These are phyloP conservation scores for Ophioninae sp. DNA, from an alignment of 2,888 invertebrate species.

Conservation along the genomic window DNA sequence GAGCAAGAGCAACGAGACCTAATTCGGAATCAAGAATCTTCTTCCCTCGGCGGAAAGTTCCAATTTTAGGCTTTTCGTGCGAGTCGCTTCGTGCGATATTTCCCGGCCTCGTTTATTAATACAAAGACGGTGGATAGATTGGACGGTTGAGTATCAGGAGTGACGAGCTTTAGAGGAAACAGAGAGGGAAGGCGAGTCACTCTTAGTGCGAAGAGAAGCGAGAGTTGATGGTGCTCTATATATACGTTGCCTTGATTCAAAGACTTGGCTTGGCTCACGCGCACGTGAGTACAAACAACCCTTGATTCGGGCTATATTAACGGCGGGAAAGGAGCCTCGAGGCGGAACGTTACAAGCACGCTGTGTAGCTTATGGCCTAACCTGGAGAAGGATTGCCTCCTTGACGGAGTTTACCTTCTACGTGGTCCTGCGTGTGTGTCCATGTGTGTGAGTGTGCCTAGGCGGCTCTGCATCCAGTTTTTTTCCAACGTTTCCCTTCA, in stretches of 20 bases:
- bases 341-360: background rate
- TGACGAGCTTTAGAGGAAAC: background rate
- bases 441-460: background rate
- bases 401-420: background rate
- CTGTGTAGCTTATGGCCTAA: background rate
- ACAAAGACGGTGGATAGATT: constrained; percentile 25
- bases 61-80: constrained; percentile 15
- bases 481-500: background rate
- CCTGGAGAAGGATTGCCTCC: background rate
- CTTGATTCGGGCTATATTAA: constrained; percentile 27
- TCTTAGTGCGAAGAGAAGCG: constrained; percentile 6
- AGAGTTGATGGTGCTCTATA: background rate
- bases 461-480: background rate
- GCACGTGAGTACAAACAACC: constrained; percentile 1
- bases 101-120: constrained; percentile 2
- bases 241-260: constrained; percentile 15
- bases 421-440: background rate
- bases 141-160: constrained; percentile 12
- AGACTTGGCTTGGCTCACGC: background rate
- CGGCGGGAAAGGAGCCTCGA: background rate
- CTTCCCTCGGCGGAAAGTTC: constrained; percentile 4
- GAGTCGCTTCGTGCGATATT: constrained; percentile 5
- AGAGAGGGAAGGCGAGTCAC: background rate
- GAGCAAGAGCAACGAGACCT: background rate
- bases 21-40: constrained; percentile 14